phyloP scores from a whole-genome alignment of 1,140 invertebrate genomes.

The Paraescarpia echinospica region DNA sequence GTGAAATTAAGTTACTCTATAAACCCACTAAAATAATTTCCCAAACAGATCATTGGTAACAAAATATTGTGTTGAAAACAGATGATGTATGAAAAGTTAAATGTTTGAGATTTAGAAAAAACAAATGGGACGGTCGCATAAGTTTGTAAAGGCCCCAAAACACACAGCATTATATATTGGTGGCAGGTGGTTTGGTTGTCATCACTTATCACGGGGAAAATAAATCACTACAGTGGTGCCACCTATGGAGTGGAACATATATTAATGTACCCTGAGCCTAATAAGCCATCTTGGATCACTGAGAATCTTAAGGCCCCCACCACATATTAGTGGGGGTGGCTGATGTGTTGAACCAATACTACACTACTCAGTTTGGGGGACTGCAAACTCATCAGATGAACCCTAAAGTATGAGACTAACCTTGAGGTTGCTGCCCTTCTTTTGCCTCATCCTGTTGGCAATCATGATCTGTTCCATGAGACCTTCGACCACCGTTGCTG shows the following conservation, averaged over 20 bases:
- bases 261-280: too few relatives aligned
- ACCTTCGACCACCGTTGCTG: slow-evolving; percentile 41
- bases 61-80: not conserved
- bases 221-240: too few relatives aligned
- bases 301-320: too few relatives aligned
- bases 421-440: slow-evolving; percentile 23
- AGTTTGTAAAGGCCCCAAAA: too few relatives aligned
- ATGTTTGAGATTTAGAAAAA: not conserved
- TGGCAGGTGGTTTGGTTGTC: too few relatives aligned
- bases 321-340: too few relatives aligned
- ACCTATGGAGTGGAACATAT: too few relatives aligned
- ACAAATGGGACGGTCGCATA: not conserved
- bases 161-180: too few relatives aligned
- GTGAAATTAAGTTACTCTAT: not conserved
- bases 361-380: not conserved
- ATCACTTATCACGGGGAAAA: too few relatives aligned
- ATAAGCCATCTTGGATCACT: too few relatives aligned
- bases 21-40: not conserved
- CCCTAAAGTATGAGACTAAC: not conserved
- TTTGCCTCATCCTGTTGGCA: slow-evolving; percentile 26
- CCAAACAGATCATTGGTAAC: too few relatives aligned
- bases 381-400: not conserved
- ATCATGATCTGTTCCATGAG: slow-evolving; percentile 30
- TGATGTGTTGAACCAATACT: too few relatives aligned
- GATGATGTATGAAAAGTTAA: not conserved